Evolutionary conservation across 2,113 vertebrate species (phyloP).

Genomic region (Pseudorectes ferrugineus): DNA sequence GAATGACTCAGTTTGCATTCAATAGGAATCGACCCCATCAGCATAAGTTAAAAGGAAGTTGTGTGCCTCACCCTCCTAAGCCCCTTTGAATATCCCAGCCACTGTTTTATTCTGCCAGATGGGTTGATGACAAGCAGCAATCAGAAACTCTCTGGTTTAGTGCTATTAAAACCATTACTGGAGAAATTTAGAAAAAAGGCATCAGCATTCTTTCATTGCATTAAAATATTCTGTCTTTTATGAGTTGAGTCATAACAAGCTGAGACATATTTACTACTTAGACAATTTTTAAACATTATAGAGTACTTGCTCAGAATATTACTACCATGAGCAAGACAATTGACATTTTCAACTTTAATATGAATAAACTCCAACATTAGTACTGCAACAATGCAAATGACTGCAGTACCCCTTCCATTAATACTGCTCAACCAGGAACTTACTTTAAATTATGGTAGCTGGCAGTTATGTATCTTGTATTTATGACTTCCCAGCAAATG

Average conservation of each 20-base stretch:
- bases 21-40: background rate
- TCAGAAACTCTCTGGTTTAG: conserved; percentile 27
- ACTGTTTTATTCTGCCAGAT: conserved; percentile 7
- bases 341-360: conserved; percentile 36
- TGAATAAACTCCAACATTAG: conserved; percentile 12
- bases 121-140: conserved; percentile 40
- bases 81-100: background rate
- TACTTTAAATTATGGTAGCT: conserved; percentile 28
- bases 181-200: conserved; percentile 10
- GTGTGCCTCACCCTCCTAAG: background rate
- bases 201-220: conserved; percentile 33
- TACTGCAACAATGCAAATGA: conserved; percentile 20
- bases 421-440: conserved; percentile 23
- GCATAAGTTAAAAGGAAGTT: background rate
- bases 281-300: conserved; percentile 30
- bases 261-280: conserved; percentile 44
- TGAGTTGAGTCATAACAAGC: conserved; percentile 47
- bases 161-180: conserved; percentile 42
- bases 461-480: background rate
- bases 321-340: conserved; percentile 14
- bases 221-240: conserved; percentile 40
- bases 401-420: conserved; percentile 19
- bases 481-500: conserved; percentile 6
- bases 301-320: conserved; percentile 17
- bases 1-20: background rate